Evolutionary conservation across 2,888 invertebrate genomes (phyloP).

Genomic region (Tineola bisselliella): DNA sequence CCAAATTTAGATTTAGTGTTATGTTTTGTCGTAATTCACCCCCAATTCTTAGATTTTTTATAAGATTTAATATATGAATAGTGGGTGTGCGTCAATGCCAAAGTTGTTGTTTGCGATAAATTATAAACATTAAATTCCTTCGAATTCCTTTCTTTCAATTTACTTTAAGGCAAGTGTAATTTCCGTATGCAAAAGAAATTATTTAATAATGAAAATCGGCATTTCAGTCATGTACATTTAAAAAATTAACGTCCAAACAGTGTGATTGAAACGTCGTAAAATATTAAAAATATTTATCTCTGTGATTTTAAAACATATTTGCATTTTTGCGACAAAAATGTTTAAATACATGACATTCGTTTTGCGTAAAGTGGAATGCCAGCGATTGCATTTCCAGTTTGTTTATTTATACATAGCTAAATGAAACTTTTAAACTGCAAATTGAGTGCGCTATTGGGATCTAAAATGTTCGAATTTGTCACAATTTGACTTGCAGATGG

Average conservation of each 20-base stretch:
- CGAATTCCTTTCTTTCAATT: no score
- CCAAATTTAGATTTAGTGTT: constrained; percentile 65
- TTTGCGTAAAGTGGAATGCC: neutral
- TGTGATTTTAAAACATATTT: neutral
- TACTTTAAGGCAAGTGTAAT: no score
- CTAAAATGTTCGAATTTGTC: neutral
- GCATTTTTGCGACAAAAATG: neutral
- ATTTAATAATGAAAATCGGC: no score
- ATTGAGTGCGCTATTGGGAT: neutral
- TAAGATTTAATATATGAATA: neutral
- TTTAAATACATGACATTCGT: neutral
- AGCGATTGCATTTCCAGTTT: neutral
- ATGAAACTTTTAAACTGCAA: neutral
- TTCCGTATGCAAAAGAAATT: no score
- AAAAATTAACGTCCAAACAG: no score
- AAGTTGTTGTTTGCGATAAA: neutral
- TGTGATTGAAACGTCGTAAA: neutral
- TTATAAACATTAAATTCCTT: no score
- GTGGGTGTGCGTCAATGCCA: no score
- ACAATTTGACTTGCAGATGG: constrained; percentile 9
- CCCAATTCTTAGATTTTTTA: constrained; percentile 25
- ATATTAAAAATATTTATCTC: neutral
- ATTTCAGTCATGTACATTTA: no score
- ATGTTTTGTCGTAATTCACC: constrained; percentile 51
- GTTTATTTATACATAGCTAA: neutral